These are phyloP conservation scores for Panthera tigris DNA, from an alignment of 2,113 vertebrate species.

Conservation along the genomic window DNA sequence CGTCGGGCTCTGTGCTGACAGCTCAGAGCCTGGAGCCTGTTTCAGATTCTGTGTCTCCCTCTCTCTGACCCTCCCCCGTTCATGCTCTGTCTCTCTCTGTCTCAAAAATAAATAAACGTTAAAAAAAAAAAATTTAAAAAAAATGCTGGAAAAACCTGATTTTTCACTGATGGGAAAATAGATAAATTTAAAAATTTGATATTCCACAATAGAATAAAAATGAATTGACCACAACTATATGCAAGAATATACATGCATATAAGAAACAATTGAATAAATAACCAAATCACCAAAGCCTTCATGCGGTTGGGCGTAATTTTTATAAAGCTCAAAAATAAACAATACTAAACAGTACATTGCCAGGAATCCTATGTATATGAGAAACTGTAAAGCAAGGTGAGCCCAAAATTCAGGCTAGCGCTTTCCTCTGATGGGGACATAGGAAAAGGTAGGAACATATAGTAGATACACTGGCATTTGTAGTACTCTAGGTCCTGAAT, in stretches of 20 bases:
- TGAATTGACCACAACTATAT: background rate
- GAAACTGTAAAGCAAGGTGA: background rate
- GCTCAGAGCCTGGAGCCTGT: no score
- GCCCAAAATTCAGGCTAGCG: background rate
- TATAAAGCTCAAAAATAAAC: conserved; percentile 9
- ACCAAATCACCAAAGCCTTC: background rate
- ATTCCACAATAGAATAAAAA: background rate
- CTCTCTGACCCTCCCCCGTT: no score
- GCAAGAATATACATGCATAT: background rate
- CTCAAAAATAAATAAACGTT: no score
- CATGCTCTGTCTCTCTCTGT: no score
- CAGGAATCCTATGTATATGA: background rate
- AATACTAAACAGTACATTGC: background rate
- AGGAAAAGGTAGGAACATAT: background rate
- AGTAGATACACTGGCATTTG: background rate
- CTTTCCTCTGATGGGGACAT: background rate
- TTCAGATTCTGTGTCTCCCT: no score
- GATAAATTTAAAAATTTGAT: background rate
- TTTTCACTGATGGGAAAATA: background rate
- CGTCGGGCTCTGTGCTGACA: no score
- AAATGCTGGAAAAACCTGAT: background rate
- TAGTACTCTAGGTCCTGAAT: background rate
- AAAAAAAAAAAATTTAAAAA: background rate
- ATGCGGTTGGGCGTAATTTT: background rate
- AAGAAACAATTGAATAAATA: conserved; percentile 22